Percentiles rank a stretch among this genome's conserved stretches.
Conservation (phyloP, 2,888 invertebrate genomes). For the Macrosiphum euphorbiae region DNA sequence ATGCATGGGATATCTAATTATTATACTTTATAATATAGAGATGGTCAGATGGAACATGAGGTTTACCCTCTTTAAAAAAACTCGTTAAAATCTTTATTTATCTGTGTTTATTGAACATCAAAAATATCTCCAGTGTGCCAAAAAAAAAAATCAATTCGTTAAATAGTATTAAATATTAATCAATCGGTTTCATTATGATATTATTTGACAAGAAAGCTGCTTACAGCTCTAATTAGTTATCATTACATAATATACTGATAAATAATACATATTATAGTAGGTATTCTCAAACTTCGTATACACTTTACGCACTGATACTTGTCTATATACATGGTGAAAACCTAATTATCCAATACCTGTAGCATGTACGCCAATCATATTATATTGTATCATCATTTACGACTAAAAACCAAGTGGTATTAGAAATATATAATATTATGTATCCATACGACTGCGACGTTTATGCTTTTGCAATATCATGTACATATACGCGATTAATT, state of each 20-base stretch:
- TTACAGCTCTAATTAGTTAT: not conserved
- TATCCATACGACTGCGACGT: not conserved
- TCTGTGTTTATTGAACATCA: too few species aligned
- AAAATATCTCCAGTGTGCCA: not conserved
- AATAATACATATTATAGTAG: not conserved
- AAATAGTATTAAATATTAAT: not conserved
- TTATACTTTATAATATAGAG: too few species aligned
- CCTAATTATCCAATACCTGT: not conserved
- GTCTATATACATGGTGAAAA: not conserved
- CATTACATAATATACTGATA: not conserved
- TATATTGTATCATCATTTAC: not conserved
- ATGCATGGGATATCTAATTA: too few species aligned
- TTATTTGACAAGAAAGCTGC: not conserved
- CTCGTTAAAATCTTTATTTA: too few species aligned
- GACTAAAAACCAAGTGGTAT: not conserved
- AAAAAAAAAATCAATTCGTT: too few species aligned
- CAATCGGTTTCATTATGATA: not conserved
- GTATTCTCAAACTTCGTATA: not conserved
- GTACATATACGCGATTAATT: not conserved
- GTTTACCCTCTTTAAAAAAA: too few species aligned
- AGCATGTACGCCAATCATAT: not conserved
- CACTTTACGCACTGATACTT: not conserved
- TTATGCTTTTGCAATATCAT: not conserved
- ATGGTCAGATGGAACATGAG: too few species aligned
- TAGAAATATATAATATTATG: not conserved